Conservation (phyloP, 1,140 invertebrate species). For the Drosophila ficusphila region DNA sequence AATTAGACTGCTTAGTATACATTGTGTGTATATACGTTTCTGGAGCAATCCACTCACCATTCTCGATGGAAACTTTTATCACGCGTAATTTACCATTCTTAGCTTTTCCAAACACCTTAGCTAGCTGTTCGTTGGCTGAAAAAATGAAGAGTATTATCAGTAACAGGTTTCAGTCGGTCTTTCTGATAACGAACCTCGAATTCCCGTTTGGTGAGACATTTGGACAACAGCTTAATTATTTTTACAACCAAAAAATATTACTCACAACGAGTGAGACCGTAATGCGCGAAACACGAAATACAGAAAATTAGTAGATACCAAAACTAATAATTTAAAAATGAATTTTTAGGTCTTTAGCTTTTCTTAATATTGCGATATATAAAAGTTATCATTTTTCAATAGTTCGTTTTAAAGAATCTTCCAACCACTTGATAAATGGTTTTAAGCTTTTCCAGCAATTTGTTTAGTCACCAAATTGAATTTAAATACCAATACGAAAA, state of each 20-base stretch:
- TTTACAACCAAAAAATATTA: slow-evolving; percentile 58
- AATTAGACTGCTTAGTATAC: slow-evolving; percentile 22
- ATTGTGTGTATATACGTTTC: slow-evolving; percentile 19
- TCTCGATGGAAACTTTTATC: slow-evolving; percentile 93
- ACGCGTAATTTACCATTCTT: slow-evolving; percentile 91
- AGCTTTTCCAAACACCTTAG: slow-evolving; percentile 92
- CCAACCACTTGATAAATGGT: too few species aligned
- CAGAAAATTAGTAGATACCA: not conserved
- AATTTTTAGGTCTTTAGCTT: too few species aligned
- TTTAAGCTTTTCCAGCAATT: too few species aligned
- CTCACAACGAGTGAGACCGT: slow-evolving; percentile 50
- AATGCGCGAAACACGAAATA: not conserved
- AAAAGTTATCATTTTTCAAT: too few species aligned
- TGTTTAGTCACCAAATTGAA: too few species aligned
- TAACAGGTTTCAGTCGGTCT: not conserved
- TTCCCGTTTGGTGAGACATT: slow-evolving; percentile 93
- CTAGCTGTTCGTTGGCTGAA: slow-evolving; percentile 90
- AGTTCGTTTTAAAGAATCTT: too few species aligned
- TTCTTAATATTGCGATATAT: too few species aligned
- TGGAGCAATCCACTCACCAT: slow-evolving; percentile 87
- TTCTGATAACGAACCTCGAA: slow-evolving; percentile 84
- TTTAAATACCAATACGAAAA: not conserved
- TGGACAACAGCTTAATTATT: slow-evolving; percentile 44
- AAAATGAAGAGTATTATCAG: not conserved
- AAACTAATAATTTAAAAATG: too few species aligned